Percentiles rank a stretch among this genome's conserved stretches.
Evolutionary conservation across 2,113 vertebrate species (phyloP).

Genomic region (Perca fluviatilis): DNA sequence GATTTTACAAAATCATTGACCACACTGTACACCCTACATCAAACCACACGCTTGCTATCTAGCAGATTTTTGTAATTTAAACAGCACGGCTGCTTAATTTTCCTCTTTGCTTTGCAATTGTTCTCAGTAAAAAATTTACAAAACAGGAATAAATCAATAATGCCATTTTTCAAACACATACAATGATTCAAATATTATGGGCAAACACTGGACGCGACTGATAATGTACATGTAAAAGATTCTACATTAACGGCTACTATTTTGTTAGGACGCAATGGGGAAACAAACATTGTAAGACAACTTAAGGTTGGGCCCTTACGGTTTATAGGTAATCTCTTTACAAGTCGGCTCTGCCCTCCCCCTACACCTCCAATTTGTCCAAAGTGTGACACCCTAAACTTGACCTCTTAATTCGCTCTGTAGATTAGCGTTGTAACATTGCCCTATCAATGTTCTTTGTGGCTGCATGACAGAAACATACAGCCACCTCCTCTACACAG

Average conservation of each 20-base stretch:
- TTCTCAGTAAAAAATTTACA: not conserved
- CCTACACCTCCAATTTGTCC: constrained; percentile 5
- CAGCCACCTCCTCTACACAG: constrained; percentile 16
- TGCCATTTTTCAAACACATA: not conserved
- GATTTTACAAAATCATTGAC: not conserved
- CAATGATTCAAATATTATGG: too few species aligned
- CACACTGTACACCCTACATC: not conserved
- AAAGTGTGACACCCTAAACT: constrained; percentile 42
- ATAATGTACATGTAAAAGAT: not conserved
- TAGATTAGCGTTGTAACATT: constrained; percentile 33
- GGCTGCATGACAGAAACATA: not conserved
- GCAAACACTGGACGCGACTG: not conserved
- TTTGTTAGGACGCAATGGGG: not conserved
- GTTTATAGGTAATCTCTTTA: constrained; percentile 46
- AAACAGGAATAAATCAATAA: not conserved
- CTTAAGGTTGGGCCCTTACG: not conserved
- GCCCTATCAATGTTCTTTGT: not conserved
- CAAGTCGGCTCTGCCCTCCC: constrained; percentile 3
- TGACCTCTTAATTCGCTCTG: constrained; percentile 38
- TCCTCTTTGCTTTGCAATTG: not conserved
- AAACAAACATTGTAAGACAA: not conserved
- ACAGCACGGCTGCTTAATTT: not conserved
- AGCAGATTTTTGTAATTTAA: not conserved
- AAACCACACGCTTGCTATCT: not conserved
- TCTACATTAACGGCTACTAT: not conserved